These are phyloP conservation scores for Papilio glaucus DNA, from an alignment of 1,140 invertebrate genomes.

Conservation along the genomic window DNA sequence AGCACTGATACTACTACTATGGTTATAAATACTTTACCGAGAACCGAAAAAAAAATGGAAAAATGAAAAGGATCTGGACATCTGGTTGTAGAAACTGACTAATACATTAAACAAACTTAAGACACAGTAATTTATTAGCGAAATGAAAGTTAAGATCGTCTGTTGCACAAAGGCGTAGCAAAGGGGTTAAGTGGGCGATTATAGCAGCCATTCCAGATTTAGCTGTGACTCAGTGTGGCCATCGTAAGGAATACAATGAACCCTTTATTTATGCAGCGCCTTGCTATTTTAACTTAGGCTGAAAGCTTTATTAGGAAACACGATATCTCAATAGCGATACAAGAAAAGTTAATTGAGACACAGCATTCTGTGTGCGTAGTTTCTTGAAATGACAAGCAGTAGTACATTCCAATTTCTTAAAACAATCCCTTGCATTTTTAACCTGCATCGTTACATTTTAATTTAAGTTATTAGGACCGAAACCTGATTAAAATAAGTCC, in stretches of 20 bases:
- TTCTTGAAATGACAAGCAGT: background rate
- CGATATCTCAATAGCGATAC: background rate
- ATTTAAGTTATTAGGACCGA: too few species aligned
- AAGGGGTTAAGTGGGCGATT: slow-evolving; percentile 3
- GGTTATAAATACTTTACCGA: too few species aligned
- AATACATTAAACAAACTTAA: background rate
- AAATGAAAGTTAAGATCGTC: background rate
- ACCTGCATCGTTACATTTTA: background rate
- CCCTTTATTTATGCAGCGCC: slow-evolving; percentile 5
- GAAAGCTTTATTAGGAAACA: background rate
- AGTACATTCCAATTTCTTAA: background rate
- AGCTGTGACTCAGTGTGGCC: slow-evolving; percentile 21
- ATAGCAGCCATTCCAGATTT: slow-evolving; percentile 23
- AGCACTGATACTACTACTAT: too few species aligned
- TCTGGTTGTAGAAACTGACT: background rate
- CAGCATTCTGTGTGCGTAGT: background rate
- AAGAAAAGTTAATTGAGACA: background rate
- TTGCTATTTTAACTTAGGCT: background rate
- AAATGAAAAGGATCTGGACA: too few species aligned
- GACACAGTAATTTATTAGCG: background rate
- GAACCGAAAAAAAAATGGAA: too few species aligned
- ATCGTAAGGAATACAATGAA: slow-evolving; percentile 21
- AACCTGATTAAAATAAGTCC: too few species aligned
- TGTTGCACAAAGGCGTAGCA: slow-evolving; percentile 7
- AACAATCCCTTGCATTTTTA: background rate